Conservation (phyloP, 1,140 invertebrate species). For the Philopotamus ludificatus region DNA sequence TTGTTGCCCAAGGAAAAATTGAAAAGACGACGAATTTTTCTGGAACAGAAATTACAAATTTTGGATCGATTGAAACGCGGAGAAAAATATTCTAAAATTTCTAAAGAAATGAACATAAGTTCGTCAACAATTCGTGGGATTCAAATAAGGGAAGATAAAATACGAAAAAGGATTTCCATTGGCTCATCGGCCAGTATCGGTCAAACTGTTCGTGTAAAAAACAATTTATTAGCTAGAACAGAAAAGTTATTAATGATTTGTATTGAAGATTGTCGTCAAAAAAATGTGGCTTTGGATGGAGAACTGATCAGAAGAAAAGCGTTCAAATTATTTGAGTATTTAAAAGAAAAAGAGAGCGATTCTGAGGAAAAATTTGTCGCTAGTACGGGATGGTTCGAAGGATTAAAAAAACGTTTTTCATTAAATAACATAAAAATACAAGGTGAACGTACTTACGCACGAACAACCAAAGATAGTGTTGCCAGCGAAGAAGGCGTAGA, state of each 20-base stretch:
- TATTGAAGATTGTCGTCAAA: slow-evolving; percentile 6
- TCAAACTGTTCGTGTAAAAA: slow-evolving; percentile 5
- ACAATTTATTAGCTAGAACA: slow-evolving; percentile 7
- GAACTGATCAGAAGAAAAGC: neutral
- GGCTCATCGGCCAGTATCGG: neutral
- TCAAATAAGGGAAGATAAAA: slow-evolving; percentile 1
- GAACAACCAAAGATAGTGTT: neutral
- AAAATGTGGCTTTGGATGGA: neutral
- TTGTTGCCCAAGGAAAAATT: neutral
- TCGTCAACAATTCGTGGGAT: neutral
- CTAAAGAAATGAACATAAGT: neutral
- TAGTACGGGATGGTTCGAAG: slow-evolving; percentile 8
- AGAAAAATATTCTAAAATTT: neutral
- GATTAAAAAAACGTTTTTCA: slow-evolving; percentile 8
- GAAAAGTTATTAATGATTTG: neutral
- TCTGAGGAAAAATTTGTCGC: neutral
- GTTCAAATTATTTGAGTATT: neutral
- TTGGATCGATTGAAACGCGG: neutral
- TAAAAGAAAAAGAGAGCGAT: neutral
- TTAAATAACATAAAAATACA: neutral
- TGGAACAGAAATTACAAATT: neutral
- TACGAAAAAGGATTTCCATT: slow-evolving; percentile 2
- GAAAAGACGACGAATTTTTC: neutral
- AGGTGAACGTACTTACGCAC: neutral
- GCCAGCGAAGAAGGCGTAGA: neutral